Evolutionary conservation across 2,888 invertebrate species (phyloP), one percentile per base, ranked within the genome.

Genomic region (Tenthredo notha): DNA sequence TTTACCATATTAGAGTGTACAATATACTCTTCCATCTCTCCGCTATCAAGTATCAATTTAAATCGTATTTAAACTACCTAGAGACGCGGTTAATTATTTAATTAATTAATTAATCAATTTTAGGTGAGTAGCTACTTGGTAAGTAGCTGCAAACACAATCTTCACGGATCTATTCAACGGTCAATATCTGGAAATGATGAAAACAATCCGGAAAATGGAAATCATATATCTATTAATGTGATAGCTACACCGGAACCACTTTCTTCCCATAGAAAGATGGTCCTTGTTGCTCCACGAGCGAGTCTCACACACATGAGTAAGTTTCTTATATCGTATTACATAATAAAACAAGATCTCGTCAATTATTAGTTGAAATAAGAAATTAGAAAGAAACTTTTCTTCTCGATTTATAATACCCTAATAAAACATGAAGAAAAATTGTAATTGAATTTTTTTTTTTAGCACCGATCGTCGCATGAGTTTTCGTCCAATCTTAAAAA

Each of bases 221-320:
- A 92, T 87, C 90, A 92, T 84, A 92, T 92, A 88, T 91, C 92
- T 78, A 92, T 92, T 87, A 92, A 91, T 85, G 89, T 92, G 85
- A 92, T 92, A 82, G 90, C 92, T 29, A 89, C 92, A 18, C 90
- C 92, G 65, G 92, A 90, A 40, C 86, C 89, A 54, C 87, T 91
- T 77, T 90, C 91, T 58, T 86, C 90, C 18, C 92, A 92, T 85
- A 90, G 90, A 85, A 92, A 92, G 88, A 91, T 92, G 88, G 85
- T 92, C 67, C 88, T 92, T 29, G 89, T 90, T 83, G 89, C 92
- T 33, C 92, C 92, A 5, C 92, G 91, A n/a, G 88, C 91, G 12
- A 89, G 86, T 84, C 88, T 89, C 84, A 88, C 89, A 33, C 91
- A 91, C 54, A 90, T 92, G 88, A 92, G 92, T 92, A 88, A 90